phyloP scores from a whole-genome alignment of 2,113 vertebrate species.

The Probosciger aterrimus region DNA sequence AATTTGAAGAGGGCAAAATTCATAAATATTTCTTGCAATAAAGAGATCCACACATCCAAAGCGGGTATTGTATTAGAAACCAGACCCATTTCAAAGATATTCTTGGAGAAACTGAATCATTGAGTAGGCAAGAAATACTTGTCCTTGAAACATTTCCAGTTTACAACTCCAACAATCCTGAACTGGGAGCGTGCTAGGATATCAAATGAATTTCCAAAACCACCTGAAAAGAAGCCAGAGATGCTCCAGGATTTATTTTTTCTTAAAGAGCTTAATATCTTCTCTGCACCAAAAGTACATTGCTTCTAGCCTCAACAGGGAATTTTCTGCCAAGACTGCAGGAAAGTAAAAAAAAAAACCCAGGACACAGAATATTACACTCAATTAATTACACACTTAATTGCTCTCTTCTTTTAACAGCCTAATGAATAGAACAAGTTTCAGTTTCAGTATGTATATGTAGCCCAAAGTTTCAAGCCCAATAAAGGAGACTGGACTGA shows the following conservation, averaged over 20 bases:
- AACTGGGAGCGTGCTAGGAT: background rate
- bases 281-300: slow-evolving; percentile 44
- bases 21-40: background rate
- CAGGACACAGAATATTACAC: slow-evolving; percentile 45
- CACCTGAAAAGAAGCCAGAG: slow-evolving; percentile 55
- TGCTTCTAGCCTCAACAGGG: slow-evolving; percentile 51
- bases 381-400: slow-evolving; percentile 58
- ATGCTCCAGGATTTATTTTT: slow-evolving; percentile 49
- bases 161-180: slow-evolving; percentile 11
- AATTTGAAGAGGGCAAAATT: background rate
- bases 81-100: background rate
- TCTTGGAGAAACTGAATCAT: slow-evolving; percentile 15
- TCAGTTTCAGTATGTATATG: slow-evolving; percentile 10
- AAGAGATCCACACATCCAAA: background rate
- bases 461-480: background rate
- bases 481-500: background rate
- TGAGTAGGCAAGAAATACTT: slow-evolving; percentile 12
- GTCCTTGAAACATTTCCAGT: slow-evolving; percentile 33
- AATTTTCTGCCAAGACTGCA: slow-evolving; percentile 45
- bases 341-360: slow-evolving; percentile 31
- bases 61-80: background rate
- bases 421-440: slow-evolving; percentile 31
- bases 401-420: slow-evolving; percentile 48
- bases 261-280: slow-evolving; percentile 59
- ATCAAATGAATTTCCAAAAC: slow-evolving; percentile 61